Conservation (phyloP, 2,888 invertebrate species). For the Acronicta alni region DNA sequence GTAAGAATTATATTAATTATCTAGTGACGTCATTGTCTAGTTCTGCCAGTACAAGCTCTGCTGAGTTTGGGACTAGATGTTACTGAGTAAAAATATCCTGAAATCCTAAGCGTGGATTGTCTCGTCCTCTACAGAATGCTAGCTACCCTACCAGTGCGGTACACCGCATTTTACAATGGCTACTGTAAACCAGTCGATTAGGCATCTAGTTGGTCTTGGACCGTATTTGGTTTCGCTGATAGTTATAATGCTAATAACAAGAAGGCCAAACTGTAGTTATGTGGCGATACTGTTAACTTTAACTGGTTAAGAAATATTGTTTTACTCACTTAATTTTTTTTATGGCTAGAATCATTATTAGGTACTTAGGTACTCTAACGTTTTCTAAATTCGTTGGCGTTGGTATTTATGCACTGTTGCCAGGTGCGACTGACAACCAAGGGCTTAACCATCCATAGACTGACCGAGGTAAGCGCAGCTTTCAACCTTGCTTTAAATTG, state of each 20-base stretch:
- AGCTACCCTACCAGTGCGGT: constrained; percentile 19
- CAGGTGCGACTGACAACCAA: too few relatives aligned
- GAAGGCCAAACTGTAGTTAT: constrained; percentile 25
- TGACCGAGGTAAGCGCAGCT: too few relatives aligned
- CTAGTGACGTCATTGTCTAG: too few relatives aligned
- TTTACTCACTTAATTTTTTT: constrained; percentile 6
- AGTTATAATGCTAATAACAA: constrained; percentile 55
- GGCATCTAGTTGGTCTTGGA: constrained; percentile 36
- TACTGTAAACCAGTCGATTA: constrained; percentile 53
- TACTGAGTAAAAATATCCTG: too few relatives aligned
- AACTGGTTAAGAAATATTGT: neutral
- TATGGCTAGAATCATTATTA: neutral
- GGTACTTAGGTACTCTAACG: too few relatives aligned
- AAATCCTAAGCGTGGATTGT: neutral
- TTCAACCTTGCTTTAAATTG: too few relatives aligned
- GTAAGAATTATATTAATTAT: too few relatives aligned
- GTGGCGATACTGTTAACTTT: constrained; percentile 22
- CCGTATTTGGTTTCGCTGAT: constrained; percentile 54
- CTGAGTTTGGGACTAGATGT: too few relatives aligned
- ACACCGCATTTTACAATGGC: constrained; percentile 50
- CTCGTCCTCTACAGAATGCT: neutral
- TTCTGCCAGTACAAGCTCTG: too few relatives aligned
- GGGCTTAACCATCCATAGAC: too few relatives aligned
- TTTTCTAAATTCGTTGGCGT: too few relatives aligned
- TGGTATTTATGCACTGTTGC: too few relatives aligned